A percentile compares a stretch with the other conserved stretches of the same genome.
phyloP scores from a whole-genome alignment of 1,140 invertebrate species.

The Tetramorium parvispinum region DNA sequence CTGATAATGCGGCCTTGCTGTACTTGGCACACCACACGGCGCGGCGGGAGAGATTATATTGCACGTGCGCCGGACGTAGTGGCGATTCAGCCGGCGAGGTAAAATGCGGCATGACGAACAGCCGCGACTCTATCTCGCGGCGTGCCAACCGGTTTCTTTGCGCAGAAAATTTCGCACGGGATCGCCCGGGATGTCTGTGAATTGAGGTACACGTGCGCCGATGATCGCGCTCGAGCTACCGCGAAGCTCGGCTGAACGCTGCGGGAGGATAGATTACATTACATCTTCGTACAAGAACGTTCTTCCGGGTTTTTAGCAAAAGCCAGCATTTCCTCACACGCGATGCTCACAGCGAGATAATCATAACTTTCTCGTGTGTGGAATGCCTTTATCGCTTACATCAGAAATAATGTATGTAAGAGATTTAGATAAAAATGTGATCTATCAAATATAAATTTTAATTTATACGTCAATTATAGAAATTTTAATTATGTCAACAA shows the following conservation, averaged over 20 bases:
- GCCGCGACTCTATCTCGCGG: conserved; percentile 44
- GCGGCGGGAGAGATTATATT: conserved; percentile 67
- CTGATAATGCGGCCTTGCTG: conserved; percentile 64
- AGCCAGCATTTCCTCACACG: conserved; percentile 13
- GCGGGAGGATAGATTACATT: conserved; percentile 56
- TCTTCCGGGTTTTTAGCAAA: conserved; percentile 40
- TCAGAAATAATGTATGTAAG: neutral
- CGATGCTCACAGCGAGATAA: neutral
- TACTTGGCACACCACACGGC: conserved; percentile 67
- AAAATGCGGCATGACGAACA: conserved; percentile 65
- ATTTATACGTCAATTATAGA: neutral
- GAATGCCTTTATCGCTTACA: neutral
- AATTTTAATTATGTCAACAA: neutral
- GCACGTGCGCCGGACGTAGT: conserved; percentile 68
- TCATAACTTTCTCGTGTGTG: neutral
- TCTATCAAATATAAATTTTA: neutral
- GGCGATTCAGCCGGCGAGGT: conserved; percentile 60
- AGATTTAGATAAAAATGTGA: neutral
- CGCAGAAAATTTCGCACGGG: conserved; percentile 58
- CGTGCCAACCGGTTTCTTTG: conserved; percentile 62
- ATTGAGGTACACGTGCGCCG: conserved; percentile 63
- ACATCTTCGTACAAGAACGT: conserved; percentile 49
- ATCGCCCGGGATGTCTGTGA: conserved; percentile 49
- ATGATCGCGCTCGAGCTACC: conserved; percentile 47
- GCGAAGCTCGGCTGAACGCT: conserved; percentile 8